Conservation (phyloP, 2,888 invertebrate species). For the Dascillus cervinus region DNA sequence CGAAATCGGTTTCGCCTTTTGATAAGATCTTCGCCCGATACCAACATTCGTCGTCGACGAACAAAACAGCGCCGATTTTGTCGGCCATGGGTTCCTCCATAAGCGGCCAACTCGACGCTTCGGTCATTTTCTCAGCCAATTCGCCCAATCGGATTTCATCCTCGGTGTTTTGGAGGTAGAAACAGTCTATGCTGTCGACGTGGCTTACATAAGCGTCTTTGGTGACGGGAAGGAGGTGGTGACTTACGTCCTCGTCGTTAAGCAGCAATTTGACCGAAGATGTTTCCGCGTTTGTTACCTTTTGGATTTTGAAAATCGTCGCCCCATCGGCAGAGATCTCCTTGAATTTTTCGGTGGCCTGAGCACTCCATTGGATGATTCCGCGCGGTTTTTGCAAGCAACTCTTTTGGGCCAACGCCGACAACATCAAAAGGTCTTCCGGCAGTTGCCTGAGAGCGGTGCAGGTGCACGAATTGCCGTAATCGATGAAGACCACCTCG, state of each 20-base stretch:
- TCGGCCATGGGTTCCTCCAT: conserved; percentile 5
- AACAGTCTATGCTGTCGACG: conserved; percentile 58
- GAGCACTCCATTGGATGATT: conserved; percentile 53
- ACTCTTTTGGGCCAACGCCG: conserved; percentile 58
- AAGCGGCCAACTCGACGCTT: conserved; percentile 27
- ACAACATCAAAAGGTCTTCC: conserved; percentile 48
- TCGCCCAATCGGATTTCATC: conserved; percentile 48
- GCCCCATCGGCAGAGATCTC: conserved; percentile 62
- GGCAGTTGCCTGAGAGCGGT: conserved; percentile 54
- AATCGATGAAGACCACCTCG: conserved; percentile 61
- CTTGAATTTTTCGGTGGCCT: conserved; percentile 57
- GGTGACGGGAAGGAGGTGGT: conserved; percentile 43
- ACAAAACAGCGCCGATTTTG: conserved; percentile 41
- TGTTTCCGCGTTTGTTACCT: conserved; percentile 59
- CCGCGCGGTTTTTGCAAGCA: conserved; percentile 46
- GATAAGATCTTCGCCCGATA: conserved; percentile 52
- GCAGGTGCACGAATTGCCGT: conserved; percentile 59
- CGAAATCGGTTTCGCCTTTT: conserved; percentile 44
- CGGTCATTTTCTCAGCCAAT: conserved; percentile 54
- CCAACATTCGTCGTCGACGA: conserved; percentile 47
- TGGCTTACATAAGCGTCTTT: conserved; percentile 52
- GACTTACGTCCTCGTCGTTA: conserved; percentile 56
- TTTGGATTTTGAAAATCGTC: conserved; percentile 60
- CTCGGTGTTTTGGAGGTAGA: conserved; percentile 58
- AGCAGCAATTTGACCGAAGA: conserved; percentile 55